Conservation (phyloP, 2,113 vertebrate genomes). For the Ophiodon elongatus region DNA sequence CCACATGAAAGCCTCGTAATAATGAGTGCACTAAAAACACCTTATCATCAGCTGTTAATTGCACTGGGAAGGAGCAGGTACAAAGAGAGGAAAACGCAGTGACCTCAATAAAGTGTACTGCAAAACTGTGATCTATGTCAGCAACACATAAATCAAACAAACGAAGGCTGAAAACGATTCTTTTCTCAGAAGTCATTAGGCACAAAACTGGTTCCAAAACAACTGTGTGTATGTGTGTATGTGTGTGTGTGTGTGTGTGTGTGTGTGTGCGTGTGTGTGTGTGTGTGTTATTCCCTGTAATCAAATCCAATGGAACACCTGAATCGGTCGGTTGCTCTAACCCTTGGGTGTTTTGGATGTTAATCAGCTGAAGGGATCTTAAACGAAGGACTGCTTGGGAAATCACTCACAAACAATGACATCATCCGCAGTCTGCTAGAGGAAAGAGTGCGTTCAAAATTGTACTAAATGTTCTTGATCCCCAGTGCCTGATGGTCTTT, state of each 20-base stretch:
- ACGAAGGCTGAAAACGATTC: slow-evolving; percentile 11
- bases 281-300: slow-evolving; percentile 31
- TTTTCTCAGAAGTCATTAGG: slow-evolving; percentile 39
- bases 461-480: slow-evolving; percentile 16
- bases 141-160: slow-evolving; percentile 47
- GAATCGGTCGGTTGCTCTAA: slow-evolving; percentile 12
- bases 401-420: slow-evolving; percentile 36
- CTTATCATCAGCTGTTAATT: slow-evolving; percentile 59
- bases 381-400: slow-evolving; percentile 18
- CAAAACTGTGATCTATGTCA: slow-evolving; percentile 44
- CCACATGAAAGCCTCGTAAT: slow-evolving; percentile 61
- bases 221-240: slow-evolving; percentile 7
- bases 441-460: slow-evolving; percentile 9
- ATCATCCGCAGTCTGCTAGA: slow-evolving; percentile 10
- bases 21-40: slow-evolving; percentile 38
- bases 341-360: slow-evolving; percentile 33
- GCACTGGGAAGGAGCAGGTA: slow-evolving; percentile 30
- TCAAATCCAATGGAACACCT: slow-evolving; percentile 50
- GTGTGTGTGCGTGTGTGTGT: slow-evolving; percentile 9
- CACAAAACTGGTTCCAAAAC: slow-evolving; percentile 48
- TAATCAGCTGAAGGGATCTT: slow-evolving; percentile 30
- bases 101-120: slow-evolving; percentile 34
- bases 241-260: slow-evolving; percentile 15
- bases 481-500: no score
- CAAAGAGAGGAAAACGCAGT: slow-evolving; percentile 32